Evolutionary conservation across 2,797 vertebrate genomes (phyloP).

Genomic region (Phoebastria nigripes): DNA sequence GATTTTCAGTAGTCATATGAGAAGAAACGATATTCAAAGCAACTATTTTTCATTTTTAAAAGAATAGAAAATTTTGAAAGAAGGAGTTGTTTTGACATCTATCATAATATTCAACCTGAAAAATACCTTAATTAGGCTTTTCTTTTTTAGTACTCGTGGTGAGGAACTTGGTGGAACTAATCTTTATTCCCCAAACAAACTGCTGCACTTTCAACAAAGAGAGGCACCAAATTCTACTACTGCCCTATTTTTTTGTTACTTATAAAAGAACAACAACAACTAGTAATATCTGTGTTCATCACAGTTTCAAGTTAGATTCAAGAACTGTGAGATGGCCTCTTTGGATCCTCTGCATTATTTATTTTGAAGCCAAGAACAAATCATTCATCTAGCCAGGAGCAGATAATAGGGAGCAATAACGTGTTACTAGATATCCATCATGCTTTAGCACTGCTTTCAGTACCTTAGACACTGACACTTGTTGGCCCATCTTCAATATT

Average conservation of each 20-base stretch:
- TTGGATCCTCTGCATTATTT: constrained; percentile 38
- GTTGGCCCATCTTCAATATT: constrained; percentile 34
- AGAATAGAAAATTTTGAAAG: neutral
- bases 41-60: neutral
- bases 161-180: neutral
- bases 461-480: constrained; percentile 10
- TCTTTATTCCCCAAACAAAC: neutral
- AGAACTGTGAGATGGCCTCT: constrained; percentile 41
- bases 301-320: constrained; percentile 33
- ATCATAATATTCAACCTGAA: neutral
- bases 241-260: constrained; percentile 16
- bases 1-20: neutral
- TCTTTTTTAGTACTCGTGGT: neutral
- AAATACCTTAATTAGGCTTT: neutral
- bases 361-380: constrained; percentile 50
- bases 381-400: constrained; percentile 31
- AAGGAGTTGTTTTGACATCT: neutral
- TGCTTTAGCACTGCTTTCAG: constrained; percentile 34
- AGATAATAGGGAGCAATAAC: constrained; percentile 43
- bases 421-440: constrained; percentile 30
- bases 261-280: constrained; percentile 50
- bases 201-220: neutral
- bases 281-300: constrained; percentile 46
- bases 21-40: neutral
- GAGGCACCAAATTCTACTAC: neutral